phyloP scores from a whole-genome alignment of 2,888 invertebrate genomes.

The Pollenia labialis region DNA sequence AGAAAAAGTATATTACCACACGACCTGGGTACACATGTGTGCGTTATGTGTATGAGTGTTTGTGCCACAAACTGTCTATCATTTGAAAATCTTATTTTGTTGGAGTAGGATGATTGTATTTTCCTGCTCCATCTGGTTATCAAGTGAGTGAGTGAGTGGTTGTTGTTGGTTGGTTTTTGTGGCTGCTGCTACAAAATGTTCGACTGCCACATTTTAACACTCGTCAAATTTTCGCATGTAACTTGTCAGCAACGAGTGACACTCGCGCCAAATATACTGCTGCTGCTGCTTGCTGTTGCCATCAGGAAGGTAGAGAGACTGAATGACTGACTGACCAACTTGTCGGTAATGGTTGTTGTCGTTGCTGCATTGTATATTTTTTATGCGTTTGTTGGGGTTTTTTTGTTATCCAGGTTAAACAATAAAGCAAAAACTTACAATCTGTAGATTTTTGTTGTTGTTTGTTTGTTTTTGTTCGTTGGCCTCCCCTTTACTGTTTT shows the following conservation, averaged over 20 bases:
- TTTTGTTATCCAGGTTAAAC: slow-evolving; percentile 37
- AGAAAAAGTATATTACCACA: slow-evolving; percentile 16
- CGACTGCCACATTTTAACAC: slow-evolving; percentile 76
- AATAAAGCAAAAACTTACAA: slow-evolving; percentile 14
- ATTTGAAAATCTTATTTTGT: slow-evolving; percentile 70
- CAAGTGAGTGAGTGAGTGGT: slow-evolving; percentile 41
- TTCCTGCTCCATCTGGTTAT: slow-evolving; percentile 34
- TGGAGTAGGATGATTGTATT: slow-evolving; percentile 24
- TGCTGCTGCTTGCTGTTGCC: slow-evolving; percentile 63
- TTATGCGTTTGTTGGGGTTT: slow-evolving; percentile 54
- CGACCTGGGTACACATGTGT: slow-evolving; percentile 6
- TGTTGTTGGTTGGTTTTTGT: slow-evolving; percentile 41
- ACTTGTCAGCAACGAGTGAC: slow-evolving; percentile 82
- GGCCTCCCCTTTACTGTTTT: slow-evolving; percentile 17
- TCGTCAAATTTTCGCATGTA: slow-evolving; percentile 84
- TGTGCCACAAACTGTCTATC: slow-evolving; percentile 70
- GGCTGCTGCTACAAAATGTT: slow-evolving; percentile 73
- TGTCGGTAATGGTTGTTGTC: slow-evolving; percentile 52
- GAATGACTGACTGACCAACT: slow-evolving; percentile 50
- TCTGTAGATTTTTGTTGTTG: slow-evolving; percentile 24
- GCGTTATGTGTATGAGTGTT: slow-evolving; percentile 27
- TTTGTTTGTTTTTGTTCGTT: too few species aligned
- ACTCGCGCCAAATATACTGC: slow-evolving; percentile 75
- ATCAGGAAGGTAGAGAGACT: slow-evolving; percentile 54
- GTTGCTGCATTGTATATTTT: slow-evolving; percentile 60